These are phyloP conservation scores for Sussaba pulchella DNA, from an alignment of 2,888 invertebrate species.

Conservation along the genomic window DNA sequence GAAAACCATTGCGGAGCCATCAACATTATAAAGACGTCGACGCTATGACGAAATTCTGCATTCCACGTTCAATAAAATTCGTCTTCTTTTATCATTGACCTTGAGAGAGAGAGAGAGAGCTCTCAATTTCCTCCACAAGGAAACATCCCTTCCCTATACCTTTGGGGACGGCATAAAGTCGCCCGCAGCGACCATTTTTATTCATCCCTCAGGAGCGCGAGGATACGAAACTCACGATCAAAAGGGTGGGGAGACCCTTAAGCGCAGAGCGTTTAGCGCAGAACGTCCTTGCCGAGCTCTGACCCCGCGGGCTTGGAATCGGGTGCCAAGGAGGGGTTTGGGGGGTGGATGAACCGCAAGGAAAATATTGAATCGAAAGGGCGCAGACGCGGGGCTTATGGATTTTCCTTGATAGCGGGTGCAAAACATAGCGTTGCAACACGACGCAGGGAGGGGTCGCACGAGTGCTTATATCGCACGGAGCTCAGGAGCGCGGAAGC, in stretches of 20 bases:
- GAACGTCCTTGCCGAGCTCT: constrained; percentile 32
- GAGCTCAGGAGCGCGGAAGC: constrained; percentile 39
- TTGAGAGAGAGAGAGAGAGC: too few species aligned
- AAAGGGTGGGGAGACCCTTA: not conserved
- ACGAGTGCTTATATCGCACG: constrained; percentile 52
- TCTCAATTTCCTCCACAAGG: too few species aligned
- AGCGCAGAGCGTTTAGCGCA: not conserved
- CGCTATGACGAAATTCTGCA: too few species aligned
- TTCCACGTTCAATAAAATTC: too few species aligned
- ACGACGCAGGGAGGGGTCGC: constrained; percentile 57
- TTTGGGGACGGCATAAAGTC: too few species aligned
- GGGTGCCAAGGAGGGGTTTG: not conserved
- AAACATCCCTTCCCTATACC: too few species aligned
- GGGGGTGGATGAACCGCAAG: constrained; percentile 49
- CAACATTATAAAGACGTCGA: too few species aligned
- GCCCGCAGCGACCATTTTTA: too few species aligned
- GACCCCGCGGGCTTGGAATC: not conserved
- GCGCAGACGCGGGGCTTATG: constrained; percentile 83
- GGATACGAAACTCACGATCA: constrained; percentile 4
- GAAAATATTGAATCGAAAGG: constrained; percentile 42
- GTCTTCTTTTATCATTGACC: too few species aligned
- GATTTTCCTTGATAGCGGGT: constrained; percentile 79
- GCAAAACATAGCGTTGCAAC: constrained; percentile 27
- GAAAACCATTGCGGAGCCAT: too few species aligned
- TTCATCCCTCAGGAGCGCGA: not conserved